phyloP scores from a whole-genome alignment of 2,113 vertebrate genomes.

The Oceanodroma tethys region DNA sequence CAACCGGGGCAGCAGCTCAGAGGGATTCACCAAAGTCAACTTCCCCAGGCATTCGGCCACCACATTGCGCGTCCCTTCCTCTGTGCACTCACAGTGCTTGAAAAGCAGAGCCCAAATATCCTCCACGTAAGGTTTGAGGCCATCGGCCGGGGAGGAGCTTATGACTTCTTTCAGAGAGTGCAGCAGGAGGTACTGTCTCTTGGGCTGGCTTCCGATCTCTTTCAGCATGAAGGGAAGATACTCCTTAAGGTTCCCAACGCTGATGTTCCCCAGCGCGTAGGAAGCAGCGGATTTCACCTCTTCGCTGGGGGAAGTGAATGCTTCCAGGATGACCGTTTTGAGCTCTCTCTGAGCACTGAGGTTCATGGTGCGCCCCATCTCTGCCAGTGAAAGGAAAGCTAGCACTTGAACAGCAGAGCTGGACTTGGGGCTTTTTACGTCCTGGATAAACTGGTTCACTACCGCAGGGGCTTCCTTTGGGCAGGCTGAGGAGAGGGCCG shows the following conservation, averaged over 20 bases:
- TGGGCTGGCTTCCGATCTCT: constrained; percentile 85
- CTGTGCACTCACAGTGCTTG: constrained; percentile 83
- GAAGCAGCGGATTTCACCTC: constrained; percentile 90
- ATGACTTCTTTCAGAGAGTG: constrained; percentile 91
- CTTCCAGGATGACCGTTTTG: constrained; percentile 84
- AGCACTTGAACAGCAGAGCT: constrained; percentile 81
- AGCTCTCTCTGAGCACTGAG: constrained; percentile 85
- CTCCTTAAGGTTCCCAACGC: constrained; percentile 82
- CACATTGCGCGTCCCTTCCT: constrained; percentile 90
- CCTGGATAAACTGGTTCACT: constrained; percentile 79
- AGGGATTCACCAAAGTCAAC: constrained; percentile 83
- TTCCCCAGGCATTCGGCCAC: constrained; percentile 91
- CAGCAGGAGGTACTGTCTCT: constrained; percentile 88
- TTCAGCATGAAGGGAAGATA: constrained; percentile 89
- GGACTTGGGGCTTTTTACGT: constrained; percentile 78
- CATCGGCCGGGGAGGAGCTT: constrained; percentile 75
- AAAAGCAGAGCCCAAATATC: constrained; percentile 90
- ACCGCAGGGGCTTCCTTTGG: constrained; percentile 80
- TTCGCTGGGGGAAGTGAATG: constrained; percentile 84
- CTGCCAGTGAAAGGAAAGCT: constrained; percentile 86
- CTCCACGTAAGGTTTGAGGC: constrained; percentile 83
- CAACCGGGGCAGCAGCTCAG: constrained; percentile 83
- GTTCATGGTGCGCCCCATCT: constrained; percentile 83
- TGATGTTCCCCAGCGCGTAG: constrained; percentile 85
- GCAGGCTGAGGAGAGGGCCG: constrained; percentile 80